These are phyloP conservation scores for Phoxinus phoxinus DNA, from an alignment of 2,113 vertebrate species.

Conservation along the genomic window DNA sequence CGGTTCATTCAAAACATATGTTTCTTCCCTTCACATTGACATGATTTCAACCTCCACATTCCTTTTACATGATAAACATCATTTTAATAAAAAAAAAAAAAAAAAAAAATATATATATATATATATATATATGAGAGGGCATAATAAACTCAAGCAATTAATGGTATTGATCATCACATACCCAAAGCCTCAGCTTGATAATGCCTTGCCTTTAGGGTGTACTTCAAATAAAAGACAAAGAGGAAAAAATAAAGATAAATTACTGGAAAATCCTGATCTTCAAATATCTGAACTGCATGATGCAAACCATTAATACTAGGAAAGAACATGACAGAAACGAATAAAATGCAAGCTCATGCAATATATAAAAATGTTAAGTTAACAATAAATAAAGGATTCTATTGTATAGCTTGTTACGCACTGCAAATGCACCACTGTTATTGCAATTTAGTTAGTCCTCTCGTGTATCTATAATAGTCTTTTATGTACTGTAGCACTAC, in stretches of 20 bases:
- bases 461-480: neutral
- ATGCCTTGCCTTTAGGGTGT: neutral
- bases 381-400: neutral
- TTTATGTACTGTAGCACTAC: neutral
- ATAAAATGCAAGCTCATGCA: neutral
- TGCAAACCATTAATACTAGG: neutral
- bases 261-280: neutral
- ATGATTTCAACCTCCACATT: neutral
- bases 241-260: neutral
- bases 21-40: neutral
- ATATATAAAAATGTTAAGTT: neutral
- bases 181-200: neutral
- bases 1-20: neutral
- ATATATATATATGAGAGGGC: neutral
- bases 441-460: neutral
- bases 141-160: neutral
- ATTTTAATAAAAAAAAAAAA: neutral
- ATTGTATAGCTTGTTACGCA: neutral
- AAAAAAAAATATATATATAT: too few species aligned
- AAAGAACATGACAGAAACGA: neutral
- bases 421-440: neutral
- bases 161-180: slow-evolving; percentile 13
- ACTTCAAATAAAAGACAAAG: neutral
- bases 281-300: neutral
- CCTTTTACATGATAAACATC: neutral